A percentile compares a stretch with the other conserved stretches of the same genome.
phyloP scores from a whole-genome alignment of 2,113 vertebrate genomes.

The Psammodynastes pulverulentus region DNA sequence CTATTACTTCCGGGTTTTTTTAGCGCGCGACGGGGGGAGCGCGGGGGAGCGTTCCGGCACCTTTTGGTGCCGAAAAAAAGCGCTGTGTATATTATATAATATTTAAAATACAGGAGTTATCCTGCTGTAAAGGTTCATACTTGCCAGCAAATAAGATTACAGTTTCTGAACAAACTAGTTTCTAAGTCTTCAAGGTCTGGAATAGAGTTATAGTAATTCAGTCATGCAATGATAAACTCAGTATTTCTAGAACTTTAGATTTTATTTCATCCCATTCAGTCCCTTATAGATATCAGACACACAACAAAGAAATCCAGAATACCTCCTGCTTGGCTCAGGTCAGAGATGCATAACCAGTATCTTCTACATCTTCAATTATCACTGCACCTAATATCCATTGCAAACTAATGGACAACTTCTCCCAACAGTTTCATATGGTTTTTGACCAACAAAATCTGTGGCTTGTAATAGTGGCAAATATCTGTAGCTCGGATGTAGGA shows the following conservation, averaged over 20 bases:
- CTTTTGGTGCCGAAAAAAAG: too few species aligned
- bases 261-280: neutral
- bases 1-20: too few species aligned
- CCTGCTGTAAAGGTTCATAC: neutral
- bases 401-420: neutral
- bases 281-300: neutral
- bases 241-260: neutral
- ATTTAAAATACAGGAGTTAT: neutral
- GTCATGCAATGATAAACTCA: neutral
- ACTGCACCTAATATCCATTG: neutral
- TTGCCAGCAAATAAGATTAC: neutral
- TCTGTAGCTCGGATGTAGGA: too few species aligned
- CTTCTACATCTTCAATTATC: neutral
- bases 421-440: neutral
- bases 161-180: neutral
- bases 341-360: neutral
- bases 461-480: too few species aligned
- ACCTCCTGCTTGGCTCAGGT: neutral
- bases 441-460: neutral
- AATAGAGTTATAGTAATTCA: neutral
- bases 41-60: too few species aligned
- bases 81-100: neutral
- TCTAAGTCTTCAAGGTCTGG: neutral
- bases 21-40: too few species aligned
- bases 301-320: neutral